Percentiles rank a stretch among this genome's conserved stretches.
Conservation (phyloP, 2,888 invertebrate species). For the Nomada ruficornis region DNA sequence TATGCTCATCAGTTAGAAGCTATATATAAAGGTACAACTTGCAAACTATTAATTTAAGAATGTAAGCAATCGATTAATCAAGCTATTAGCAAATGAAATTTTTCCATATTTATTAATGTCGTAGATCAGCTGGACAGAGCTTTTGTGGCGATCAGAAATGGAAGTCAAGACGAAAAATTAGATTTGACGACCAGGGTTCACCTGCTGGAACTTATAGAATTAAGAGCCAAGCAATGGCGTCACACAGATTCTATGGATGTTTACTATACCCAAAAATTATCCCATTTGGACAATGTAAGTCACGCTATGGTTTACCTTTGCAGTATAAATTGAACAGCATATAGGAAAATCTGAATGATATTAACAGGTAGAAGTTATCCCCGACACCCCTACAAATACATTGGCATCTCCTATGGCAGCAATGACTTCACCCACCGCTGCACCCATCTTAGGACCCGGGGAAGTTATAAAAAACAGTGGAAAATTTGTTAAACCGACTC, state of each 20-base stretch:
- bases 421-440: conserved; percentile 85
- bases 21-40: conserved; percentile 87
- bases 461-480: conserved; percentile 95
- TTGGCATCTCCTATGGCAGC: conserved; percentile 75
- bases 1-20: conserved; percentile 91
- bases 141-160: conserved; percentile 95
- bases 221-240: conserved; percentile 96
- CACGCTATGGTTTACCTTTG: not conserved
- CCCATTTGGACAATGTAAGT: conserved; percentile 83
- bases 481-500: conserved; percentile 94
- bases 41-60: not conserved
- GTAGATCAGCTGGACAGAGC: conserved; percentile 91
- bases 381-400: conserved; percentile 78
- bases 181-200: conserved; percentile 94
- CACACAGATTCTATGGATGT: conserved; percentile 93
- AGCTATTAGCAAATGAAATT: not conserved
- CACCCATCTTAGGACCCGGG: conserved; percentile 90
- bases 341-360: conserved; percentile 22
- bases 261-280: conserved; percentile 88
- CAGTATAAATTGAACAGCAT: not conserved
- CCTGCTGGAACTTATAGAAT: conserved; percentile 95
- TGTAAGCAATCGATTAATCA: not conserved
- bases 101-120: conserved; percentile 5
- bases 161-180: conserved; percentile 94
- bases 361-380: conserved; percentile 62